Evolutionary conservation across 2,113 vertebrate species (phyloP), one percentile per base, ranked within the genome.

Genomic region (Megaceryle torquata): DNA sequence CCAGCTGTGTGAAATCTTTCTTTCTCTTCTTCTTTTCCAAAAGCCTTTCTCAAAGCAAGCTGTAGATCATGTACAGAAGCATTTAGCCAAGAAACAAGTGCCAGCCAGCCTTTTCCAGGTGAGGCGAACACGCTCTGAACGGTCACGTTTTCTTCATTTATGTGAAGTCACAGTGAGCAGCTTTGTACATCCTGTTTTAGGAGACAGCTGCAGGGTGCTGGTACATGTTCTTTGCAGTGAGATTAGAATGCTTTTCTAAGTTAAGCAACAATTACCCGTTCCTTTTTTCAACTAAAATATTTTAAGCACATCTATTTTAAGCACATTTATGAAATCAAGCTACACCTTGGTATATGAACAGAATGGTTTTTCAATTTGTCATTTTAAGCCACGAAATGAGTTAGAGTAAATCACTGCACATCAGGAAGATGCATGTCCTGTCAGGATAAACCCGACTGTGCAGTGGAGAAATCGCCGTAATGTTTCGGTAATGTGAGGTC

Each of bases 21-120:
- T 65, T 81, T 93, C 83, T 97, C 20, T 43, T n/a, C 19, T 43
- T 65, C 13, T 28, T 33, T n/a, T 16, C 24, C 95, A 35, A 87
- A 98, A 99, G 99, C 98, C 98, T 3, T 99, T 99, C 96, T 99
- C 99, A 8, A 99, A 99, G 97, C 98, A 98, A 96, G 98, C 99
- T 15, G 99, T 99, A 92, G 99, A 99, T 85, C 99, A 99, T 1
- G 99, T 99, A 35, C 99, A 99, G 90, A 98, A 97, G n/a, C 98
- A 99, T 93, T 96, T 99, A 91, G 97, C 98, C 74, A 99, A 99
- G 98, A 99, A 99, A 89, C 98, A 99, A 96, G 99, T 99, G 88
- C 99, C 99, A 14, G 97, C 98, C 21, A 98, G 97, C 89, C 99
- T 99, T 91, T 99, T 99, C 87, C 99, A 99, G 99, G 99, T 99